Conservation (phyloP, 2,113 vertebrate species). For the Colistium nudipinnis region DNA sequence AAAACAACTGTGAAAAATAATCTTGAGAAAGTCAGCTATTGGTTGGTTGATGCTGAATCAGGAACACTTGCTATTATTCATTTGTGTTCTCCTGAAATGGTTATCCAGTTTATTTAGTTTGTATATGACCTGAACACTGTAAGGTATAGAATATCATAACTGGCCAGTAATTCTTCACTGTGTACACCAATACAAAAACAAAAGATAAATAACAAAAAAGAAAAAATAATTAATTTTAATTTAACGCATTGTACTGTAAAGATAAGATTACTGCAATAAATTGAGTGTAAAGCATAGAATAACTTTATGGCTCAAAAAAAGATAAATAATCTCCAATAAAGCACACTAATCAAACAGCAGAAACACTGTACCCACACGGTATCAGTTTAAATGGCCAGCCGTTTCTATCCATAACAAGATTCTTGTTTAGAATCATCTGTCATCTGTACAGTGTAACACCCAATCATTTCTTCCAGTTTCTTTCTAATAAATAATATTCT, state of each 20-base stretch:
- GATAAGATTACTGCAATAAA: background rate
- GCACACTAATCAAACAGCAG: conserved; percentile 24
- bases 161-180: background rate
- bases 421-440: background rate
- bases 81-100: background rate
- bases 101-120: background rate
- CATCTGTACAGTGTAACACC: background rate
- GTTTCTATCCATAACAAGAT: conserved; percentile 1
- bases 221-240: background rate
- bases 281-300: conserved; percentile 47
- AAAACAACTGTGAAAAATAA: conserved; percentile 19
- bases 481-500: conserved; percentile 35
- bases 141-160: background rate
- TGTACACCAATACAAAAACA: background rate
- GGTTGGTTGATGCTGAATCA: background rate
- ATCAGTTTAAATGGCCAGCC: conserved; percentile 21
- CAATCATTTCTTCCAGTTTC: conserved; percentile 13
- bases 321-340: conserved; percentile 40
- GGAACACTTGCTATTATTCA: background rate
- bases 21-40: background rate
- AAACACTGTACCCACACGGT: conserved; percentile 28
- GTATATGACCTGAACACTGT: background rate
- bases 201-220: background rate
- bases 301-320: conserved; percentile 62
- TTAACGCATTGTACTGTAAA: conserved; percentile 36